Percentiles rank a stretch among this genome's conserved stretches.
Evolutionary conservation across 2,888 invertebrate genomes (phyloP).

Genomic region (Ornithoptera priamus): DNA sequence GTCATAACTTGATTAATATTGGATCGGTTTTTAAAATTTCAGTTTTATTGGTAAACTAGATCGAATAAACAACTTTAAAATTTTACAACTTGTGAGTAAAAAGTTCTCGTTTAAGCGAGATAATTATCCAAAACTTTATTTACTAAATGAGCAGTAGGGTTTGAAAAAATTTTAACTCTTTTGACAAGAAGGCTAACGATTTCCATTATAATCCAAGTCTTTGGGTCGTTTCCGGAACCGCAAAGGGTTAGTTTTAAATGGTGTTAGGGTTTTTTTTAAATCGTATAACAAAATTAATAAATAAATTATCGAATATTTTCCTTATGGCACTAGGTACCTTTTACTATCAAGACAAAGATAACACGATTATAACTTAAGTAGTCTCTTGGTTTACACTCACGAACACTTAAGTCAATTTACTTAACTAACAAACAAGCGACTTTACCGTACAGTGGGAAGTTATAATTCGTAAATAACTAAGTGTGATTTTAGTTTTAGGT

Average conservation of each 20-base stretch:
- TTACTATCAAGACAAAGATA: conserved; percentile 19
- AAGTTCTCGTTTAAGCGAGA: no score
- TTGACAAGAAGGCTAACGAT: no score
- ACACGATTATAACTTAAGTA: conserved; percentile 21
- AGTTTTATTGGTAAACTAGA: not conserved
- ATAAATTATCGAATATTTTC: not conserved
- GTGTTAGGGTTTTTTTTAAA: no score
- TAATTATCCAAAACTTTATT: no score
- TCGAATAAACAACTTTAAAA: not conserved
- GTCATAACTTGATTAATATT: not conserved
- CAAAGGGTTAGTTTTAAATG: no score
- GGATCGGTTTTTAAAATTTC: not conserved
- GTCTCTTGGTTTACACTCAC: conserved; percentile 16
- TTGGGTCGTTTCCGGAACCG: no score
- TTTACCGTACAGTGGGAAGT: conserved; percentile 4
- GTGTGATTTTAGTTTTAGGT: no score
- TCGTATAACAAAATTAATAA: not conserved
- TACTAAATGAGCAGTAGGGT: no score
- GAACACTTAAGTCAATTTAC: conserved; percentile 26
- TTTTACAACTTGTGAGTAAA: not conserved
- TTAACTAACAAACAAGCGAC: conserved; percentile 20
- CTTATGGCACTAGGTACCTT: conserved; percentile 5
- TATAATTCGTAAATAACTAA: conserved; percentile 1
- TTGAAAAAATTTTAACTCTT: no score
- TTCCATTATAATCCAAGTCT: no score